A percentile compares a stretch with the other conserved stretches of the same genome.
These are phyloP conservation scores for Lindbergichthys nudifrons DNA, from an alignment of 2,797 vertebrate species.

Conservation along the genomic window DNA sequence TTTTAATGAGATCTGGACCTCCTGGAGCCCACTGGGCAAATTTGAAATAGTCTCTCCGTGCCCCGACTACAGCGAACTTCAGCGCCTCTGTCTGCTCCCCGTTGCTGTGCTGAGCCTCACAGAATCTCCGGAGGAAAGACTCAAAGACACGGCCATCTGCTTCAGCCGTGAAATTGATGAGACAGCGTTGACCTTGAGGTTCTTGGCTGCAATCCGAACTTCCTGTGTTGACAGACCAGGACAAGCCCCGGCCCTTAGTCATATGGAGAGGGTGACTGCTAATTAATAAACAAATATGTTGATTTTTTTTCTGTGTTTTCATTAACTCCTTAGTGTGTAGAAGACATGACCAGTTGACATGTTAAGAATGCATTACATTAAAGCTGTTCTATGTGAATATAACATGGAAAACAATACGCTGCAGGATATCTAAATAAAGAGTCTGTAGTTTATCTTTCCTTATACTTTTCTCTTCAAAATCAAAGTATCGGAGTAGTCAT, in stretches of 20 bases:
- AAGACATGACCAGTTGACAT: slow-evolving; percentile 1
- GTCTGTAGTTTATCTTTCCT: background rate
- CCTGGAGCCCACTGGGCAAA: slow-evolving; percentile 19
- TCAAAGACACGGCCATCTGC: slow-evolving; percentile 68
- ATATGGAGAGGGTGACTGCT: slow-evolving; percentile 12
- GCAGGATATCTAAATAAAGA: background rate
- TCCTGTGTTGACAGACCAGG: slow-evolving; percentile 33
- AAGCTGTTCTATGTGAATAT: slow-evolving; percentile 1
- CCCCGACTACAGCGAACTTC: slow-evolving; percentile 10
- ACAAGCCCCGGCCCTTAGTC: slow-evolving; percentile 36
- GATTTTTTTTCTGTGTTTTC: background rate
- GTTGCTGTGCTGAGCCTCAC: slow-evolving; percentile 13
- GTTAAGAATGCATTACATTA: background rate
- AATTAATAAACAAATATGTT: slow-evolving; percentile 56
- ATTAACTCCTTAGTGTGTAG: background rate
- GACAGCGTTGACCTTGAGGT: slow-evolving; percentile 68
- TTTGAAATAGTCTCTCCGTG: slow-evolving; percentile 22
- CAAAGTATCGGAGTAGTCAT: background rate
- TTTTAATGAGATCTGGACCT: slow-evolving; percentile 68
- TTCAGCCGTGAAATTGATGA: slow-evolving; percentile 62
- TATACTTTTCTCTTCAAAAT: background rate
- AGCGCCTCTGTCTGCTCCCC: slow-evolving; percentile 15
- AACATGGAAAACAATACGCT: background rate
- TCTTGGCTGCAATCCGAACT: slow-evolving; percentile 49
- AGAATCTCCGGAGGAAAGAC: slow-evolving; percentile 40